Percentiles rank a stretch among this genome's conserved stretches.
phyloP scores from a whole-genome alignment of 2,888 invertebrate genomes.

The Noctua comes region DNA sequence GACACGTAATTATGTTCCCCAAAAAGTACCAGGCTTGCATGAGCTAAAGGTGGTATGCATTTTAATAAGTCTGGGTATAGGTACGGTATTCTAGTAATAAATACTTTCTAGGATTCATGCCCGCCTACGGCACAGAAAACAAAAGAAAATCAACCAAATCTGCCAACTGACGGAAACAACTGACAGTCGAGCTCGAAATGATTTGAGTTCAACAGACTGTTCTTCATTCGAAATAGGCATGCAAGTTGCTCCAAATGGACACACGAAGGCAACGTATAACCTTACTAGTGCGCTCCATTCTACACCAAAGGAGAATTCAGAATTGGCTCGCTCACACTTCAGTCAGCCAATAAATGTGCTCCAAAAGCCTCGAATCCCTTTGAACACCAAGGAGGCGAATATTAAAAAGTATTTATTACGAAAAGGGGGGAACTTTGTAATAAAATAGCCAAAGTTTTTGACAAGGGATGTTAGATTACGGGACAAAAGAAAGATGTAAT shows the following conservation, averaged over 20 bases:
- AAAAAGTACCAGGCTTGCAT: too few relatives aligned
- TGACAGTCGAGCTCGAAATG: background rate
- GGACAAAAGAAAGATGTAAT: conserved; percentile 60
- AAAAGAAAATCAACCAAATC: background rate
- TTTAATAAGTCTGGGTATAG: too few relatives aligned
- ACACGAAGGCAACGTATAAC: background rate
- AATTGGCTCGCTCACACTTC: conserved; percentile 28
- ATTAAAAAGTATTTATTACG: conserved; percentile 62
- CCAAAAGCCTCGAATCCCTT: conserved; percentile 36
- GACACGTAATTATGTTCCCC: too few relatives aligned
- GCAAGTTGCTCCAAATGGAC: conserved; percentile 15
- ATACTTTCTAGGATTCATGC: too few relatives aligned
- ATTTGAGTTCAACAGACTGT: background rate
- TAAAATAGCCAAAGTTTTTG: conserved; percentile 58
- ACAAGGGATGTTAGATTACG: conserved; percentile 52
- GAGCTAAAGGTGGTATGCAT: too few relatives aligned
- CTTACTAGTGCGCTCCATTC: background rate
- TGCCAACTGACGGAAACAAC: background rate
- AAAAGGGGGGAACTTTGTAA: conserved; percentile 42
- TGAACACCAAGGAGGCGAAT: conserved; percentile 50
- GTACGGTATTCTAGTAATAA: too few relatives aligned
- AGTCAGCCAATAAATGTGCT: conserved; percentile 32
- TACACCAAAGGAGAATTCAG: conserved; percentile 31
- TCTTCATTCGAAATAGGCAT: background rate
- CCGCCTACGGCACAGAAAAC: too few relatives aligned